A percentile compares a stretch with the other conserved stretches of the same genome.
These are phyloP conservation scores for Pelagia noctiluca DNA, from an alignment of 30 jellyfish, hydroid and myxozoan genomes.

Conservation along the genomic window DNA sequence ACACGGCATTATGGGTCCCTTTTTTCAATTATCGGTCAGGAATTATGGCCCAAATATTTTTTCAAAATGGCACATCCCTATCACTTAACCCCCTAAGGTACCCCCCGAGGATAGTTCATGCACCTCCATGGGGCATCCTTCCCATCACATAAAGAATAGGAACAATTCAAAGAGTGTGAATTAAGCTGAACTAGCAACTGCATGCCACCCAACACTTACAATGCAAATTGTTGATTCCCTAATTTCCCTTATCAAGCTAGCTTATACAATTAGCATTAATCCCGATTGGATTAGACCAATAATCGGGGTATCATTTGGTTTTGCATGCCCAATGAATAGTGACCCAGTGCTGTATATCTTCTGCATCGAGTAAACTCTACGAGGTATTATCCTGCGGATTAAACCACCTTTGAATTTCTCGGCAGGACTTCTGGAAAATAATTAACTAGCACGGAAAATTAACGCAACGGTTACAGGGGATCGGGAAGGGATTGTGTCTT, in stretches of 20 bases:
- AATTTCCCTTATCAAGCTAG: constrained; percentile 35
- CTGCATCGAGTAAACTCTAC: not conserved
- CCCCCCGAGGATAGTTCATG: too few species aligned
- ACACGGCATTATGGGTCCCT: too few species aligned
- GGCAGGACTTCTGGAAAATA: constrained; percentile 21
- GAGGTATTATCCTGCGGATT: constrained; percentile 41
- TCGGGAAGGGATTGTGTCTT: not conserved
- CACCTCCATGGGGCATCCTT: too few species aligned
- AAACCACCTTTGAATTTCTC: constrained; percentile 31
- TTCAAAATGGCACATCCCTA: too few species aligned
- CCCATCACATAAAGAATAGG: too few species aligned
- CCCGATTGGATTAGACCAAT: constrained; percentile 60
- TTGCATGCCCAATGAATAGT: constrained; percentile 45
- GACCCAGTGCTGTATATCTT: constrained; percentile 56
- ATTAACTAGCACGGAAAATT: constrained; percentile 18
- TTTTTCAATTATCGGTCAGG: too few species aligned
- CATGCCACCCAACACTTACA: constrained; percentile 34
- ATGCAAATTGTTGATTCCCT: constrained; percentile 33
- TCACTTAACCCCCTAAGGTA: too few species aligned
- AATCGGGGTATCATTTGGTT: constrained; percentile 51
- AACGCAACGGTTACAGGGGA: not conserved
- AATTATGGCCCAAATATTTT: too few species aligned
- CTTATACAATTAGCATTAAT: constrained; percentile 58
- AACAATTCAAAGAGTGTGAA: too few species aligned
- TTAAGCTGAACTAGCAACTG: not conserved